Percentiles rank a stretch among this genome's conserved stretches.
phyloP scores from a whole-genome alignment of 2,797 vertebrate genomes.

The Acipenser transmontanus region DNA sequence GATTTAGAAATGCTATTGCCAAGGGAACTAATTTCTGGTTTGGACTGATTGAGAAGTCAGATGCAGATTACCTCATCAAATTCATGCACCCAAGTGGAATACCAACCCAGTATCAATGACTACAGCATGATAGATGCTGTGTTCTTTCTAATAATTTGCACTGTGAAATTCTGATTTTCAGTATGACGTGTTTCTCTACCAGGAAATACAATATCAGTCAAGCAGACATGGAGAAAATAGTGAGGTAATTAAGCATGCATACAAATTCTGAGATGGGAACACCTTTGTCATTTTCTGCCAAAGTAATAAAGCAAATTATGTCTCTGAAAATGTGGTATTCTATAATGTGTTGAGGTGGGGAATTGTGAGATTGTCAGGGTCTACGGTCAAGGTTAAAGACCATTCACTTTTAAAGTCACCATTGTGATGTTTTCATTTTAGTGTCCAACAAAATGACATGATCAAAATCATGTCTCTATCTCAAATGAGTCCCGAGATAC shows the following conservation, averaged over 20 bases:
- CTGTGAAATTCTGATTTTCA: not conserved
- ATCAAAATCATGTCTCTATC: no score
- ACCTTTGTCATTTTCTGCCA: no score
- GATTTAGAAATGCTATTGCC: no score
- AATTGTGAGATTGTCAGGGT: no score
- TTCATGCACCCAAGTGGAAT: not conserved
- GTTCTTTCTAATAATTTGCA: not conserved
- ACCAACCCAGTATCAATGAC: not conserved
- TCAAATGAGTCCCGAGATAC: no score
- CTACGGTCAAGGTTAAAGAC: no score
- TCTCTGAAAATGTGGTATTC: no score
- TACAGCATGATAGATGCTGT: not conserved
- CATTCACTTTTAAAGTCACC: no score
- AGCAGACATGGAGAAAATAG: not conserved
- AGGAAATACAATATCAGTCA: not conserved
- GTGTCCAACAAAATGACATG: not conserved
- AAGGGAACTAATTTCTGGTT: not conserved
- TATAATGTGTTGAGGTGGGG: no score
- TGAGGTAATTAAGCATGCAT: not conserved
- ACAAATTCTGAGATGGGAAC: not conserved
- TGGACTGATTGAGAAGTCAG: not conserved
- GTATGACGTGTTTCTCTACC: not conserved
- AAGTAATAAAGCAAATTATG: no score
- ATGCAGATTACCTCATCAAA: not conserved
- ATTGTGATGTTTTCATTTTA: not conserved